Base-by-base conservation (phyloP, 2,113 vertebrate species). In the Microtus oregoni region DNA sequence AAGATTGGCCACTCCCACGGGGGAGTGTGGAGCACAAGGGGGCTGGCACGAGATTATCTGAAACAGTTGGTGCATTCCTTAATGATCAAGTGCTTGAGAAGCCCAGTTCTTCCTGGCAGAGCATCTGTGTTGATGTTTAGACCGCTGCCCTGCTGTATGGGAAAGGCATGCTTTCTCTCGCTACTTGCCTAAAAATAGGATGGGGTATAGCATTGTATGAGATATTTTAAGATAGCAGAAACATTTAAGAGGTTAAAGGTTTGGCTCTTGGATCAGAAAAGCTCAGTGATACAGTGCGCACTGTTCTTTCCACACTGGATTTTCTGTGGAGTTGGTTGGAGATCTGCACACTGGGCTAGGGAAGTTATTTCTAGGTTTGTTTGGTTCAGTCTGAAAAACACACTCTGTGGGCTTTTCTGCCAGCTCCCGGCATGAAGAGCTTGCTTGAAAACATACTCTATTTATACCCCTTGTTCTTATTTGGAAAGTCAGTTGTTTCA, bases 11-110 rank as follows among this genome's bases (percentile, higher is more conserved):
- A 98, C 98, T 99, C 99, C 98, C 98, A 98, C 97, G 98, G 98
- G 99, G 99, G 99, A 99, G 98, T 99, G 99, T 98, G 99, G 98
- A 98, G 99, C 98, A 99, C 99, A 99, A 99, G 98, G 99, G 99
- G 99, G 99, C 99, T 99, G 99, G 99, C 99, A 99, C 99, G 96
- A 98, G 98, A 99, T 99, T 99, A 99, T 99, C 99, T 99, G 97
- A 99, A 99, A 99, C 99, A 99, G 99, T 99, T 99, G 99, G 99
- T 99, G 99, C 99, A 99, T 99, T 99, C 99, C 99, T 99, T 99
- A 99, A 99, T 99, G 99, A 99, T 99, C 99, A 99, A 99, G 99
- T 99, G 99, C 99, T 99, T 98, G 99, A 99, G 99, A 98, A 98
- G 98, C 97, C 98, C 98, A 96, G 97, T 97, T 97, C 98, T 97